Evolutionary conservation across 2,113 vertebrate species (phyloP).

Genomic region (Turnix velox): DNA sequence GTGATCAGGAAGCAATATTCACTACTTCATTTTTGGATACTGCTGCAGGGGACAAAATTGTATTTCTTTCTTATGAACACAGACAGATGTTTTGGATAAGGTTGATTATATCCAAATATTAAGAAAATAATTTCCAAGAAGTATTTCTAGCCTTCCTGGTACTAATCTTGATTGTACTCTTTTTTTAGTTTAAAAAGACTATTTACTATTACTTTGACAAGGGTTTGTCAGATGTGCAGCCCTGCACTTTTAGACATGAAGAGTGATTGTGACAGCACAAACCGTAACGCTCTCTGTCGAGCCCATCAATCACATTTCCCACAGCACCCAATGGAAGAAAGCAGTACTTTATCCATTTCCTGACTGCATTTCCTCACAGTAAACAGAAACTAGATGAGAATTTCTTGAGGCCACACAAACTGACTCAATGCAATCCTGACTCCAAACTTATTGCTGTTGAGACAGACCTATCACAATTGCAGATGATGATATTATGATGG

Average conservation of each 20-base stretch:
- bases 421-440: not conserved
- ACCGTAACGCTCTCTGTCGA: not conserved
- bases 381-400: not conserved
- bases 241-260: not conserved
- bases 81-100: not conserved
- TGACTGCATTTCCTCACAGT: not conserved
- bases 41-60: not conserved
- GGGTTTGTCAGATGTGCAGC: not conserved
- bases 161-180: not conserved
- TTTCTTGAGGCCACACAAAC: not conserved
- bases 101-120: not conserved
- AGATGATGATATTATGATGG: not conserved
- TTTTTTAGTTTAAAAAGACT: not conserved
- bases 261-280: slow-evolving; percentile 2
- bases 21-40: not conserved
- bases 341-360: not conserved
- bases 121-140: slow-evolving; percentile 26
- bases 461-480: not conserved
- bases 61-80: not conserved
- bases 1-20: not conserved
- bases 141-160: not conserved
- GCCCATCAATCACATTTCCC: not conserved
- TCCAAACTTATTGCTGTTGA: not conserved
- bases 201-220: not conserved
- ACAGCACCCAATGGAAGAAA: not conserved